Conservation (phyloP, 2,888 invertebrate species). For the Archaeoteleia sp. region DNA sequence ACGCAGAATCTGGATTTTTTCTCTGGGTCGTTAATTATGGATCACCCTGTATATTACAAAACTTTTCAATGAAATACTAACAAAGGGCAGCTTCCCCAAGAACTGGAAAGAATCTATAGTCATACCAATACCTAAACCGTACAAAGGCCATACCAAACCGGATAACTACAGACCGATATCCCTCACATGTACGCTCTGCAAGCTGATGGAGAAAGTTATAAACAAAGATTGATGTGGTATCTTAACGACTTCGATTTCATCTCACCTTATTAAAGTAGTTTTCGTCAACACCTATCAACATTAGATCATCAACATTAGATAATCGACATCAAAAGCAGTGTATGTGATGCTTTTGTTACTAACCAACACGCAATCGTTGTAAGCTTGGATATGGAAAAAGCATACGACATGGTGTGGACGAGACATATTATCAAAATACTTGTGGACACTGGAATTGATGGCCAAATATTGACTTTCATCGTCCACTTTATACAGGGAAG, state of each 20-base stretch:
- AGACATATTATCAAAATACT: background rate
- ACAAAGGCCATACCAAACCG: constrained; percentile 20
- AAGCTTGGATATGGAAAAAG: constrained; percentile 42
- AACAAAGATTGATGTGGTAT: constrained; percentile 35
- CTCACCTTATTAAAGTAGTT: constrained; percentile 48
- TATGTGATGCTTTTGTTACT: constrained; percentile 26
- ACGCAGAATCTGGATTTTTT: no score
- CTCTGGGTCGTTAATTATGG: no score
- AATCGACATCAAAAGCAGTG: constrained; percentile 4
- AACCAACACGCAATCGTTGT: constrained; percentile 40
- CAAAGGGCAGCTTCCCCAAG: constrained; percentile 11
- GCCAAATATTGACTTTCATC: constrained; percentile 11
- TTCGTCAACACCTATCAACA: constrained; percentile 32
- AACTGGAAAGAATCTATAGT: constrained; percentile 27
- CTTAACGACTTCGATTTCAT: constrained; percentile 26
- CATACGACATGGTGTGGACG: constrained; percentile 41
- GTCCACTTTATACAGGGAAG: constrained; percentile 10
- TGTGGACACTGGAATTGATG: background rate
- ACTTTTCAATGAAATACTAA: constrained; percentile 24
- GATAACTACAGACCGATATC: constrained; percentile 41
- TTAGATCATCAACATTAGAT: constrained; percentile 11
- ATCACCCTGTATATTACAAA: constrained; percentile 10
- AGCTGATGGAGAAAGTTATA: constrained; percentile 36
- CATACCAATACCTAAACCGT: constrained; percentile 32
- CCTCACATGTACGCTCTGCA: constrained; percentile 37